Evolutionary conservation across 2,113 vertebrate genomes (phyloP), one percentile per base, ranked within the genome.

Genomic region (Phycodurus eques): DNA sequence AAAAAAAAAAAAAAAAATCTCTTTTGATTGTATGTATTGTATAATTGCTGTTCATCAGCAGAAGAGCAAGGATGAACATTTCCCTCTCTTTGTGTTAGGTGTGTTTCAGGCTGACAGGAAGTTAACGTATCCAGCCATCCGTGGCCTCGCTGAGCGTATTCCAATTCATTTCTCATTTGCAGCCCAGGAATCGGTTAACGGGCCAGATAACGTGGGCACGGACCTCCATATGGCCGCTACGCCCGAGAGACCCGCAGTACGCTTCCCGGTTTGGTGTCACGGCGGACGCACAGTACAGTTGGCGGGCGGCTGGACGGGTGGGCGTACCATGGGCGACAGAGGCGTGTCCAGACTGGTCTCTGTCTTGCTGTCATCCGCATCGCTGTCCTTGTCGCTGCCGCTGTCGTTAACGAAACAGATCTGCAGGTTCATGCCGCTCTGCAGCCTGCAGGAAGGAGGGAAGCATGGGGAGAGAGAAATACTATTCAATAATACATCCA

Each of bases 351-450:
- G 83, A 80, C 98, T 99, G 78, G 97, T 98, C 90, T 99, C 98
- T 0, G 97, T 98, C 92, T 97, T 99, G 90, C 98, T 99, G 92
- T 99, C 97, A 0, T 99, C 98, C 0, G 94, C 98, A 46, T 99
- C 98, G 0, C 98, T 99, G 92, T 99, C 98, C 91, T 99, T 99
- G 85, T 99, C 98, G 0, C 98, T 99, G 87, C 98, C 93, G 0
- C 97, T 99, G 92, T 99, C 98, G 0, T 99, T 99, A 67, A 99
- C 97, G 9, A 99, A 99, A 85, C 98, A 99, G 73, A 99, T 99
- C 89, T 99, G 98, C 73, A 99, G 93, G 89, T 99, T 99, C 98
- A 99, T 99, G 85, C 98, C 98, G 2, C 98, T 99, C 88, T 99
- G 97, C 22, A 99, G 84, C 73, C 98, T 99, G 90, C 62, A 62